Conservation (phyloP, 1,140 invertebrate genomes). For the Galleria mellonella region DNA sequence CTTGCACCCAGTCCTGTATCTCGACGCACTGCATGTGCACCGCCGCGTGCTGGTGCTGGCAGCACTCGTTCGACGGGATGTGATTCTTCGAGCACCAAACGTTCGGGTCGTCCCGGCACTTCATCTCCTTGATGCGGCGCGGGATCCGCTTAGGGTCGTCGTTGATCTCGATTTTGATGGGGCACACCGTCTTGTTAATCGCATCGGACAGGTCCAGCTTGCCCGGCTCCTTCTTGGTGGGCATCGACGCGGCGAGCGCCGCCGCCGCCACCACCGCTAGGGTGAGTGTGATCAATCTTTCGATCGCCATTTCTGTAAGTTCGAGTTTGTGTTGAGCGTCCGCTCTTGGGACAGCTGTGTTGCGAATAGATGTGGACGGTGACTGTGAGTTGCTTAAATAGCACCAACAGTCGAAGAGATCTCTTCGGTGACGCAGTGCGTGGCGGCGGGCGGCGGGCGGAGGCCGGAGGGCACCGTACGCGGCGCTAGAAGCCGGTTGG, state of each 20-base stretch:
- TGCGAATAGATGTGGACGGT: constrained; percentile 33
- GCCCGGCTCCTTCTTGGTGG: constrained; percentile 8
- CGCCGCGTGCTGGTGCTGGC: constrained; percentile 25
- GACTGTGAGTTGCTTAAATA: constrained; percentile 10
- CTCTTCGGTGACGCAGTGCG: constrained; percentile 7
- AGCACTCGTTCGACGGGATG: constrained; percentile 38
- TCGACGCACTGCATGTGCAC: constrained; percentile 44
- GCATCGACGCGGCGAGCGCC: constrained; percentile 7
- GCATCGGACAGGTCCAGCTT: constrained; percentile 27
- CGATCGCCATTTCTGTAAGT: constrained; percentile 9
- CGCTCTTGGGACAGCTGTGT: constrained; percentile 24
- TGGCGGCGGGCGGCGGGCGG: not conserved
- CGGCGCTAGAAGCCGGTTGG: not conserved
- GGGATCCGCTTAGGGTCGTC: constrained; percentile 37
- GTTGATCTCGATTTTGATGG: constrained; percentile 38
- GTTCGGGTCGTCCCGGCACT: constrained; percentile 31
- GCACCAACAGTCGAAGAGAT: constrained; percentile 21
- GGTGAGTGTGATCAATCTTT: constrained; percentile 5
- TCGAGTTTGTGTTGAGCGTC: constrained; percentile 15
- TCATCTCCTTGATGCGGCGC: constrained; percentile 46
- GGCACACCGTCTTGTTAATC: constrained; percentile 48
- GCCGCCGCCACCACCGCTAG: constrained; percentile 7
- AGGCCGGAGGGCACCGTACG: not conserved
- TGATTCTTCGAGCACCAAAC: constrained; percentile 30
- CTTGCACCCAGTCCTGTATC: constrained; percentile 45